These are phyloP conservation scores for Scaptomyza hsui DNA, from an alignment of 1,140 invertebrate genomes.

Conservation along the genomic window DNA sequence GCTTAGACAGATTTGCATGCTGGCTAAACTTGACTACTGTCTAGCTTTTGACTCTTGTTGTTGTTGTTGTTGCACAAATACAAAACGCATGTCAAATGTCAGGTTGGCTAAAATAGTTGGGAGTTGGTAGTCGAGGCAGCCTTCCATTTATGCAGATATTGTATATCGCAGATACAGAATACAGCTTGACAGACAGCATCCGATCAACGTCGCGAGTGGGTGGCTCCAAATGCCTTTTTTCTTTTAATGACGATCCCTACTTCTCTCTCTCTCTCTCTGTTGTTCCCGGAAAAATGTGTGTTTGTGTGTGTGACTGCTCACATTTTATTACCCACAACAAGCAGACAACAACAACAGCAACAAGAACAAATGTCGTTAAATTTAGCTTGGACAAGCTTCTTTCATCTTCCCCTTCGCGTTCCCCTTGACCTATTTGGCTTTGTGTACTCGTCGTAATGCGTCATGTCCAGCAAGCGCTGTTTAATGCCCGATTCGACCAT, in stretches of 20 bases:
- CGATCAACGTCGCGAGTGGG: constrained; percentile 29
- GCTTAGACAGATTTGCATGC: constrained; percentile 43
- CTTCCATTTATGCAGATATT: constrained; percentile 47
- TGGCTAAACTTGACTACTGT: not conserved
- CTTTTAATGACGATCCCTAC: constrained; percentile 62
- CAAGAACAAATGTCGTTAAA: constrained; percentile 62
- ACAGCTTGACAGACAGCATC: constrained; percentile 59
- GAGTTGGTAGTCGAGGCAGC: constrained; percentile 1
- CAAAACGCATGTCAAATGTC: constrained; percentile 76
- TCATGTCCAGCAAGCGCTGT: constrained; percentile 51
- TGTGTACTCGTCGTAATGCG: constrained; percentile 63
- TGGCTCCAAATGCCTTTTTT: constrained; percentile 37
- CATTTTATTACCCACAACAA: constrained; percentile 65
- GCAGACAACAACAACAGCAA: constrained; percentile 31
- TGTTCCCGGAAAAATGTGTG: constrained; percentile 57
- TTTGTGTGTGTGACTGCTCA: constrained; percentile 46
- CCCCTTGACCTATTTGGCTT: constrained; percentile 48
- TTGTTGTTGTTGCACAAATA: constrained; percentile 41
- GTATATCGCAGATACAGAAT: constrained; percentile 54
- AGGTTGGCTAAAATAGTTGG: constrained; percentile 10
- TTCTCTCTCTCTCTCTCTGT: constrained; percentile 15
- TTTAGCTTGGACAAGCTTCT: constrained; percentile 38
- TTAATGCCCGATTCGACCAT: constrained; percentile 36
- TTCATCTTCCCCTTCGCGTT: not conserved
- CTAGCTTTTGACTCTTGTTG: constrained; percentile 2